A percentile compares a stretch with the other conserved stretches of the same genome.
These are phyloP conservation scores for Diarsia mendica DNA, from an alignment of 2,888 invertebrate species.

Conservation along the genomic window DNA sequence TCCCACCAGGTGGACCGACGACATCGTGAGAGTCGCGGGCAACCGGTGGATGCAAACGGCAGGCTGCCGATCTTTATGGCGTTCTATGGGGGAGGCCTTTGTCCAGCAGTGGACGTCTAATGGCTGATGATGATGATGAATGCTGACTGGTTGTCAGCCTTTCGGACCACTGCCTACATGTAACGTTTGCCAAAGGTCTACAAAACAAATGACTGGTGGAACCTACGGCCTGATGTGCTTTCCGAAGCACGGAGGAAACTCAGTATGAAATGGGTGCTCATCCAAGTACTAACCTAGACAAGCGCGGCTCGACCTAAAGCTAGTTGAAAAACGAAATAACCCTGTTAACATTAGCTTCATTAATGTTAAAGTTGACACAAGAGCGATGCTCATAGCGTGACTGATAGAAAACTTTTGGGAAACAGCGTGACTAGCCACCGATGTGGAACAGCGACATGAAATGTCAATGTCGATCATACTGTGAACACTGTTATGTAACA, in stretches of 20 bases:
- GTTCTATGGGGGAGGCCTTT: no score
- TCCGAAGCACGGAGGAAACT: not conserved
- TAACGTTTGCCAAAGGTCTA: not conserved
- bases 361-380: slow-evolving; percentile 49
- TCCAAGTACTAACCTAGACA: not conserved
- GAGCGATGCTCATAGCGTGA: slow-evolving; percentile 45
- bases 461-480: slow-evolving; percentile 65
- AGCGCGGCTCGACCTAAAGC: not conserved
- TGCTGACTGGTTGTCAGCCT: not conserved
- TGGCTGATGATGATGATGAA: no score
- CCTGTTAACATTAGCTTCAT: slow-evolving; percentile 27
- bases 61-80: no score
- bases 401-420: slow-evolving; percentile 51
- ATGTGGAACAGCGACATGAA: slow-evolving; percentile 67
- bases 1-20: no score
- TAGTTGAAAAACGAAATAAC: not conserved
- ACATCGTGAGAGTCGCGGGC: no score
- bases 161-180: not conserved
- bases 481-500: slow-evolving; percentile 16
- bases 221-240: not conserved
- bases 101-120: no score
- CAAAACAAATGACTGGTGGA: not conserved
- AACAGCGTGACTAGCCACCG: slow-evolving; percentile 53
- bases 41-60: no score
- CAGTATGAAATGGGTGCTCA: not conserved